A percentile compares a stretch with the other conserved stretches of the same genome.
Conservation (phyloP, 2,888 invertebrate species). For the Pheosia tremula region DNA sequence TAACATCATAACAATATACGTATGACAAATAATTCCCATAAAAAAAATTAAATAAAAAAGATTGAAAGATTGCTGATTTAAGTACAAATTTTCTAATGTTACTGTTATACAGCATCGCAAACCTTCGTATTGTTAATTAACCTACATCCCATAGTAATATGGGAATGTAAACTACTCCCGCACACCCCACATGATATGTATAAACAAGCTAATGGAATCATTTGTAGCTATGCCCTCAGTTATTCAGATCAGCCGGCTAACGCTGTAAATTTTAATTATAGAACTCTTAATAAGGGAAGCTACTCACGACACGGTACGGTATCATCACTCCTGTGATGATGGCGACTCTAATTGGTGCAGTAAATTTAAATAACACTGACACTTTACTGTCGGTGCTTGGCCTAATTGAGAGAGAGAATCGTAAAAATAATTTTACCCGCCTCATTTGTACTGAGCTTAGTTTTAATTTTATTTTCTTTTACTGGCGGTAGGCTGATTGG, state of each 20-base stretch:
- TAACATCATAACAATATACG: too few species aligned
- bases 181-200: neutral
- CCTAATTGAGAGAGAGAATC: slow-evolving; percentile 82
- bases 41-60: too few species aligned
- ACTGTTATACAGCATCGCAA: neutral
- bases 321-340: slow-evolving; percentile 77
- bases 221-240: slow-evolving; percentile 56
- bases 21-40: too few species aligned
- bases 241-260: slow-evolving; percentile 54
- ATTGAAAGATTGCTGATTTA: neutral
- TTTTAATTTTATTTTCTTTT: slow-evolving; percentile 78
- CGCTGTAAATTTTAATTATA: slow-evolving; percentile 79
- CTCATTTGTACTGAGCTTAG: slow-evolving; percentile 78
- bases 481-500: slow-evolving; percentile 70
- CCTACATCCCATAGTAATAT: neutral
- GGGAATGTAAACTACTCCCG: neutral
- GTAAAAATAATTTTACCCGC: slow-evolving; percentile 82
- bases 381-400: slow-evolving; percentile 75
- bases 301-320: slow-evolving; percentile 73
- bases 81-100: neutral
- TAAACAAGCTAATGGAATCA: slow-evolving; percentile 42
- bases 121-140: neutral
- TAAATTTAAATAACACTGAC: slow-evolving; percentile 84
- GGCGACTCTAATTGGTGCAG: slow-evolving; percentile 81
- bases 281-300: slow-evolving; percentile 80